Evolutionary conservation across 2,113 vertebrate species (phyloP).

Genomic region (Canis aureus): DNA sequence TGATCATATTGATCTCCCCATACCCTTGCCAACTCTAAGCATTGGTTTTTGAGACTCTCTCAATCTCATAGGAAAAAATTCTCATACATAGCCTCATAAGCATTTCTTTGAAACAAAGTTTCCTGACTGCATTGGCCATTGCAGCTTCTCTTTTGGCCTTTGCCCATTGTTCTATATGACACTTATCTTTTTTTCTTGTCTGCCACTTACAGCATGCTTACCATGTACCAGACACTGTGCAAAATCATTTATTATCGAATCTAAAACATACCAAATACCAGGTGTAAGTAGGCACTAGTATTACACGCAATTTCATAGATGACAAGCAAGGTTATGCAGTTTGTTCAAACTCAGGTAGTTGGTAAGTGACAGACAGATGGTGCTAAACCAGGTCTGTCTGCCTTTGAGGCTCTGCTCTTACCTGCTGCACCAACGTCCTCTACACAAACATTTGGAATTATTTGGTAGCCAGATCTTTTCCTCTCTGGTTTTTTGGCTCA

Average conservation of each 20-base stretch:
- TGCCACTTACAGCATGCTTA: not conserved
- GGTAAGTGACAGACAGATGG: not conserved
- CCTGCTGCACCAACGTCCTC: not conserved
- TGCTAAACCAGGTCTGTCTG: not conserved
- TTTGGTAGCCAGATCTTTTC: not conserved
- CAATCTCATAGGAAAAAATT: not conserved
- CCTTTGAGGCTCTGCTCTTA: not conserved
- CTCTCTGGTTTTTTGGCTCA: not conserved
- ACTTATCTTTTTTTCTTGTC: not conserved
- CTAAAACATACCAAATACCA: not conserved
- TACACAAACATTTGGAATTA: not conserved
- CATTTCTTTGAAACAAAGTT: conserved; percentile 6
- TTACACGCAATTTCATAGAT: not conserved
- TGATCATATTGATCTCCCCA: not conserved
- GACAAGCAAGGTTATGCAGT: not conserved
- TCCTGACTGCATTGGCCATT: not conserved
- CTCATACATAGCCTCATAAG: not conserved
- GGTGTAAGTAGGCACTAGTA: not conserved
- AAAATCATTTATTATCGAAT: not conserved
- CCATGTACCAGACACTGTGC: not conserved
- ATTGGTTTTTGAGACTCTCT: conserved; percentile 13
- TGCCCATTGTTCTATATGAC: not conserved
- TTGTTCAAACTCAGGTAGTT: not conserved
- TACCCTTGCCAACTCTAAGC: not conserved
- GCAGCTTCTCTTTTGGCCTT: not conserved